Evolutionary conservation across 2,113 vertebrate species (phyloP).

Genomic region (Paramisgurnus dabryanus): DNA sequence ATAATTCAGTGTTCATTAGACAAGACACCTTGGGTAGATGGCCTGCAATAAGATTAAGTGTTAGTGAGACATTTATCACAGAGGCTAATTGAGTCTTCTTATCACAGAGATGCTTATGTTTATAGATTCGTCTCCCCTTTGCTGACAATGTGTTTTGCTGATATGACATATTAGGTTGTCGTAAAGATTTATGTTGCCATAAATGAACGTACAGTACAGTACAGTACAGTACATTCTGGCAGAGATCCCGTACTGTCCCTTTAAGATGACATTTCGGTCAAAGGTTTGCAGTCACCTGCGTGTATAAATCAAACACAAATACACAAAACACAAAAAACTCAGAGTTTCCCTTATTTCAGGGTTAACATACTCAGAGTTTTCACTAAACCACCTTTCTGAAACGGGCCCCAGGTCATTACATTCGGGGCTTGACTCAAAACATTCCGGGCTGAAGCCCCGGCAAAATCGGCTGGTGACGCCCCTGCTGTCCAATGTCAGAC

Average conservation of each 20-base stretch:
- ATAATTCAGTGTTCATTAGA: conserved; percentile 58
- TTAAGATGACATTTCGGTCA: conserved; percentile 5
- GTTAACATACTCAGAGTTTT: too few relatives aligned
- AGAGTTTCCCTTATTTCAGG: too few relatives aligned
- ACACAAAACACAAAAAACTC: too few relatives aligned
- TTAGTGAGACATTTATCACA: conserved; percentile 65
- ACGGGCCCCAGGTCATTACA: too few relatives aligned
- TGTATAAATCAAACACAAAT: conserved; percentile 5
- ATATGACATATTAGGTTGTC: background rate
- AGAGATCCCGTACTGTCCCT: background rate
- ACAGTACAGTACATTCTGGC: background rate
- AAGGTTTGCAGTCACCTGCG: conserved; percentile 39
- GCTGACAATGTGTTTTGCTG: conserved; percentile 20
- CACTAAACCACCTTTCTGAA: too few relatives aligned
- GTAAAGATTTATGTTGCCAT: background rate
- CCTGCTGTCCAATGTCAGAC: too few relatives aligned
- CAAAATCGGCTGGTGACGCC: too few relatives aligned
- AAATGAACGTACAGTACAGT: background rate
- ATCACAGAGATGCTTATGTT: conserved; percentile 58
- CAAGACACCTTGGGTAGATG: conserved; percentile 39
- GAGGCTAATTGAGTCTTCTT: conserved; percentile 60
- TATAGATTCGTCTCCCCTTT: conserved; percentile 49
- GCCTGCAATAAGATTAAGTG: conserved; percentile 69
- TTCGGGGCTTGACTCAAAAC: too few relatives aligned
- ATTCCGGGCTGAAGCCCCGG: too few relatives aligned